Conservation (phyloP, 2,113 vertebrate species). For the Tragelaphus buxtoni region DNA sequence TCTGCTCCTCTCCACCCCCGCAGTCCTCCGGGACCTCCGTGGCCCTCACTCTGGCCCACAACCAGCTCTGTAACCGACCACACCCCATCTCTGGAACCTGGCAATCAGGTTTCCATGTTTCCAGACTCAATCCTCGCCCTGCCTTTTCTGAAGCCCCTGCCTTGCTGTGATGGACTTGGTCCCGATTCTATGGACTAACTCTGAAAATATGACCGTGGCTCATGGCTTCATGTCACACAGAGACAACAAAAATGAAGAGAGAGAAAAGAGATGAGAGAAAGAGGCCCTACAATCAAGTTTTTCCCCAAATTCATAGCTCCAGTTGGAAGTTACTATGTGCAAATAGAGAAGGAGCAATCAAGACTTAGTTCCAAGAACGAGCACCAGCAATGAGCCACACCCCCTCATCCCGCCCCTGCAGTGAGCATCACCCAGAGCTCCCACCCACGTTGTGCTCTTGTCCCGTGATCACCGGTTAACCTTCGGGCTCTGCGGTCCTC, state of each 20-base stretch:
- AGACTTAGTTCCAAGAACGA: background rate
- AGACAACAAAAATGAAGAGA: background rate
- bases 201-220: background rate
- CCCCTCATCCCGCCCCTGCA: rapidly evolving
- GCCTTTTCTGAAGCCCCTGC: background rate
- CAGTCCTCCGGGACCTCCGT: background rate
- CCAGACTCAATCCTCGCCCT: background rate
- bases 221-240: background rate
- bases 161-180: background rate
- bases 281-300: background rate
- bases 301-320: background rate
- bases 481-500: background rate
- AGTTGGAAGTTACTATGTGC: background rate
- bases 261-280: background rate
- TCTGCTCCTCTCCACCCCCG: background rate
- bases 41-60: background rate
- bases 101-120: background rate
- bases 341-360: background rate
- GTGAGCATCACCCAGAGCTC: background rate
- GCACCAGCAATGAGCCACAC: no score
- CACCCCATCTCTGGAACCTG: background rate
- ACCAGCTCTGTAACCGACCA: background rate
- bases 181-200: background rate
- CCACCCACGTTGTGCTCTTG: background rate
- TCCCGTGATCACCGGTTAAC: background rate